Percentiles rank a stretch among this genome's conserved stretches.
Evolutionary conservation across 2,797 vertebrate genomes (phyloP).

Genomic region (Podarcis siculus): DNA sequence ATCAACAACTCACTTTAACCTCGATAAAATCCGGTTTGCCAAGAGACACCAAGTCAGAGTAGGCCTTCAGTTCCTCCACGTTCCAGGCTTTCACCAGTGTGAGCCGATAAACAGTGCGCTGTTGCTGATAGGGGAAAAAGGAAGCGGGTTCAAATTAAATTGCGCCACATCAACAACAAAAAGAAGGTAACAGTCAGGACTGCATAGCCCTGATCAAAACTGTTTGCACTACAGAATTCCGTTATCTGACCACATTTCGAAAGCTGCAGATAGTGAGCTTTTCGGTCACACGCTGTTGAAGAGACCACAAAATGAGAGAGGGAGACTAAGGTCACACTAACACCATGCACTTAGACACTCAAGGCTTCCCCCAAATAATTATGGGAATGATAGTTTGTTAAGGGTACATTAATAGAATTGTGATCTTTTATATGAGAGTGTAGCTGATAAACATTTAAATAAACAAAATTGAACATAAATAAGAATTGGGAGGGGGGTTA

Average conservation of each 20-base stretch:
- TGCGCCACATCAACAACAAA: neutral
- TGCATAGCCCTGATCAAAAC: neutral
- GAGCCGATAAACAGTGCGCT: constrained; percentile 93
- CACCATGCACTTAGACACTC: too few species aligned
- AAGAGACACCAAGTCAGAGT: constrained; percentile 87
- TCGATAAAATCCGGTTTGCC: constrained; percentile 94
- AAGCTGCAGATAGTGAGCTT: neutral
- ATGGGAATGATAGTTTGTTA: too few species aligned
- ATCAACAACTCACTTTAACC: constrained; percentile 85
- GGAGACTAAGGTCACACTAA: too few species aligned
- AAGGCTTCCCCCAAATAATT: too few species aligned
- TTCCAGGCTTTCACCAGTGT: constrained; percentile 97
- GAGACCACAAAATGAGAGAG: neutral
- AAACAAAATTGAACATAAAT: too few species aligned
- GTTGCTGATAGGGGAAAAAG: constrained; percentile 78
- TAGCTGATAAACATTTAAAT: too few species aligned
- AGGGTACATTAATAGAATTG: too few species aligned
- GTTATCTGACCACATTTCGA: too few species aligned
- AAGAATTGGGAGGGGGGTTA: too few species aligned
- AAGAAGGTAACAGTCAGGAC: neutral
- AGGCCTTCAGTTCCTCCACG: constrained; percentile 91
- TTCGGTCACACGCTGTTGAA: too few species aligned
- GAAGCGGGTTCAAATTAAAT: neutral
- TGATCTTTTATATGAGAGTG: too few species aligned
- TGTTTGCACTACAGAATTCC: neutral